Evolutionary conservation across 2,113 vertebrate genomes (phyloP).

Genomic region (Chascanopsetta lugubris): DNA sequence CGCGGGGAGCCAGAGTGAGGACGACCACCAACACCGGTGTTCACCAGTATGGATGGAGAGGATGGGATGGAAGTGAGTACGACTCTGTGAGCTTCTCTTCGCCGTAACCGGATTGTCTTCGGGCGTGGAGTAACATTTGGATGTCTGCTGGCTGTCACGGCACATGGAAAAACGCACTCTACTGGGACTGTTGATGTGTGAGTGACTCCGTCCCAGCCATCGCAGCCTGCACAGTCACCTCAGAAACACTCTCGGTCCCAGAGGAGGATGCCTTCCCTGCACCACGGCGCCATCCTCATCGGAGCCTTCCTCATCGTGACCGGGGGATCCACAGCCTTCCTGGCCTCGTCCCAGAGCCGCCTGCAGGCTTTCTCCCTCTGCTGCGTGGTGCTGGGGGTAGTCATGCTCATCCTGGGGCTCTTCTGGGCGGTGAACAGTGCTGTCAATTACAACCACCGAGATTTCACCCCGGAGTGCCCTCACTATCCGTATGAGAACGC

Average conservation of each 20-base stretch:
- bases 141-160: constrained; percentile 44
- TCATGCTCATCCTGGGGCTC: constrained; percentile 83
- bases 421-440: constrained; percentile 83
- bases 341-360: constrained; percentile 76
- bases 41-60: constrained; percentile 18
- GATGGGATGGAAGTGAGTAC: constrained; percentile 30
- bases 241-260: constrained; percentile 22
- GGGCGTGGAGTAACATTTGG: constrained; percentile 39
- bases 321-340: constrained; percentile 82
- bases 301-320: constrained; percentile 83
- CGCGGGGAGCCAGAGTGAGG: constrained; percentile 18
- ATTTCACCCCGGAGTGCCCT: constrained; percentile 71
- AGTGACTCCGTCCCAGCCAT: constrained; percentile 53
- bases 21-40: constrained; percentile 17
- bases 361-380: constrained; percentile 84
- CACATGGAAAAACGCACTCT: constrained; percentile 40
- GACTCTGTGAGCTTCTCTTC: constrained; percentile 10
- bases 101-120: constrained; percentile 24
- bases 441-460: constrained; percentile 67
- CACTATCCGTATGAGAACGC: constrained; percentile 76
- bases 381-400: constrained; percentile 82
- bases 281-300: constrained; percentile 82
- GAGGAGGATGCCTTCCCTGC: constrained; percentile 81
- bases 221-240: constrained; percentile 40
- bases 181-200: constrained; percentile 26